Base-by-base conservation (phyloP, 1,140 invertebrate genomes). In the Diploscapter pachys region DNA sequence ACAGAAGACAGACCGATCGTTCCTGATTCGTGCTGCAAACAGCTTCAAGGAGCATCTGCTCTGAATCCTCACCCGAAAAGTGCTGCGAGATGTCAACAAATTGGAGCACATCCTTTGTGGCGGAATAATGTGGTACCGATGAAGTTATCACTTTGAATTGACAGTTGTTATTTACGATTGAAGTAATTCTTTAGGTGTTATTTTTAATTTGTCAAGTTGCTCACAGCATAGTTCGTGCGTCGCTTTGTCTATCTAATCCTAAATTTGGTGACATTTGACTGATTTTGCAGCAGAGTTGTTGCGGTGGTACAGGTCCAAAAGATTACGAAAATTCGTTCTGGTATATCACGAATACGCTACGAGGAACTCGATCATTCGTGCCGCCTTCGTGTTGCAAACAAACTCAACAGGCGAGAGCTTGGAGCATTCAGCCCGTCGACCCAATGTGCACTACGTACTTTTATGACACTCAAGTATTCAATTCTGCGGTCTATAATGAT, bases 251-350 rank as follows among this genome's bases (percentile, higher is more conserved):
- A 31, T 31, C 31, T 31, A 31, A 31, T 31, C 31, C 31, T 31
- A 31, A 31, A 31, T 31, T 31, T 31, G 31, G 31, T 31, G 31
- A 31, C 0, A 31, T 31, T 31, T 31, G 31, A 31, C 31, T 31
- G 31, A 31, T 52, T 11, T 63, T 83, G 76, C 76, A 84, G 83
- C 83, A 86, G 59, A 67, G 86, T 71, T 84, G 83, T 71, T 84
- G 83, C 76, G 82, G 82, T 49, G 83, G 76, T 8, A 55, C 66
- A 9, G 83, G 80, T 2, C 75, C 83, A n/a, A 65, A 54, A 3
- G 84, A 84, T 64, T 84, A 84, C 75, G 66, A 78, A 11, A 78
- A 79, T 49, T 80, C 82, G 5, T 86, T 81, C 67, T 84, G 83
- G 83, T 84, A 85, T 56, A 64, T 84, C 9, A 86, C 84, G n/a